A percentile compares a stretch with the other conserved stretches of the same genome.
Evolutionary conservation across 2,113 vertebrate genomes (phyloP).

Genomic region (Mesitornis unicolor): DNA sequence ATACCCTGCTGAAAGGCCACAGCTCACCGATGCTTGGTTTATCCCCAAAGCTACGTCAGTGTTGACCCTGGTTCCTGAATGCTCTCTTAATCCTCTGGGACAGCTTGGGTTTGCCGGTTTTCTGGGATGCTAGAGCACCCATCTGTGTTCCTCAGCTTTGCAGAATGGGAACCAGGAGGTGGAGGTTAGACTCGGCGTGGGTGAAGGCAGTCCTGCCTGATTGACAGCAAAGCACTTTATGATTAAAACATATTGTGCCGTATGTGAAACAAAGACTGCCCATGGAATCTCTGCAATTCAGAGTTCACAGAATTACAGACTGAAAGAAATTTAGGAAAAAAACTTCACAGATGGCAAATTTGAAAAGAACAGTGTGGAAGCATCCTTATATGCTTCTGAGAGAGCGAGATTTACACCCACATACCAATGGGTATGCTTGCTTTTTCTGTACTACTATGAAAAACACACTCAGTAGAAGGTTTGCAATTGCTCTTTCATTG

Average conservation of each 20-base stretch:
- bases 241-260: background rate
- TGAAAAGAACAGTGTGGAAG: slow-evolving; percentile 20
- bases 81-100: background rate
- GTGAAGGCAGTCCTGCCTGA: background rate
- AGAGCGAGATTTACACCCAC: slow-evolving; percentile 9
- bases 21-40: background rate
- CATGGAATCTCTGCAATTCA: background rate
- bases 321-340: background rate
- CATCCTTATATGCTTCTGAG: background rate
- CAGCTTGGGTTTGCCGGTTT: background rate
- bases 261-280: background rate
- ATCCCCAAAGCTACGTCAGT: background rate
- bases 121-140: background rate
- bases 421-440: background rate
- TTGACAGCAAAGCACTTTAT: background rate
- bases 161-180: background rate
- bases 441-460: slow-evolving; percentile 21
- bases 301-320: background rate
- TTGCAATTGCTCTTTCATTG: background rate
- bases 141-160: background rate
- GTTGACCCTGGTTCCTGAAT: background rate
- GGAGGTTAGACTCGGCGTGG: background rate
- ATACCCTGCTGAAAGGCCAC: background rate
- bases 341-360: background rate
- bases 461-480: background rate